Base-by-base conservation (phyloP, 2,797 vertebrate species). In the Adrianichthys oophorus region DNA sequence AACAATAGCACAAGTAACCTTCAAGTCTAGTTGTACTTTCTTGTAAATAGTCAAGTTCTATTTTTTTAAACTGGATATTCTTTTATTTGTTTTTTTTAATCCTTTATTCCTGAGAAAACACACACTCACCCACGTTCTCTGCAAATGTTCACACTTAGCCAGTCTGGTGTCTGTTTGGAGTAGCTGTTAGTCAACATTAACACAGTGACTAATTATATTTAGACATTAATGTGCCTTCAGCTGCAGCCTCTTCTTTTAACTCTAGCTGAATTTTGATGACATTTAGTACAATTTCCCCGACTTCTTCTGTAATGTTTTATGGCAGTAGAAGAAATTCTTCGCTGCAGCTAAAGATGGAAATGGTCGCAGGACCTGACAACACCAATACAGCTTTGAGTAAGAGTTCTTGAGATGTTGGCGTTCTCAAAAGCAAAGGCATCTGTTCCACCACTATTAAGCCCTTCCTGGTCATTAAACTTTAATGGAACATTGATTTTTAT, bases 401-500 rank as follows among this genome's bases (percentile, higher is more conserved):
- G 78, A 87, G 74, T 84, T 82, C 74, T 77, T 79, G 80, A 82
- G 81, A 89, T 50, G 70, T 68, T 62, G 61, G 77, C 62, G 53
- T 81, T 82, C 80, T 85, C 82, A 82, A 84, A 88, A 77, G 84
- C 85, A 80, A 74, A 76, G 84, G 87, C 90, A 92, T 92, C 92
- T 92, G 91, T 90, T 90, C 84, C 78, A 74, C 82, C 84, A 84
- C 89, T 87, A 91, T 92, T 90, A 92, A 91, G 91, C 78, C 86
- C 87, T 90, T 92, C 86, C 85, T 88, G 86, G 82, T 89, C 90
- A 92, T 92, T 92, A 92, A 88, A 91, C 89, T 91, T 93, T 93
- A 92, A 93, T 91, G 92, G 91, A 90, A 91, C 91, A 92, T 93
- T 91, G 92, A 92, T 93, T 92, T 37, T 93, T 92, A 87, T 90